Evolutionary conservation across 2,113 vertebrate genomes (phyloP), one percentile per base, ranked within the genome.

Genomic region (Plestiodon gilberti): DNA sequence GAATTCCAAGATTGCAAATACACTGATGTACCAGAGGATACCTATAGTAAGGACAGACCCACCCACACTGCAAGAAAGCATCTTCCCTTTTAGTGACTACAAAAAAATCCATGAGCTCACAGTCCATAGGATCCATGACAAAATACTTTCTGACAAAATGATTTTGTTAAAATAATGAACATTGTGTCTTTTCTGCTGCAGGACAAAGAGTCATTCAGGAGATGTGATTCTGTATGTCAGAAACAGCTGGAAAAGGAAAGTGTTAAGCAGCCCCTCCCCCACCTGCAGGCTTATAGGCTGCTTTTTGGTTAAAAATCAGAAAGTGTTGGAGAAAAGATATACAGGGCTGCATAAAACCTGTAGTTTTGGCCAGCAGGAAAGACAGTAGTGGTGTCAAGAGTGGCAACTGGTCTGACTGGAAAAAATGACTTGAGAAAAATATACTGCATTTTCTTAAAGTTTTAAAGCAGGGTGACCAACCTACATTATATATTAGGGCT

Each of bases 1-100:
- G 4, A 38, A 78, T 61, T 52, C 28, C 78, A 86, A 73, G 30
- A 89, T 87, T 18, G 73, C 52, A 82, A 88, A 88, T 15, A 74
- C 78, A 81, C 33, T 35, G 76, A 28, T 2, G 20, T 75, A 64
- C n/a, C 18, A 64, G 57, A 64, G 2, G 78, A 55, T 74, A 20
- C 85, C 55, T 48, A 43, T 15, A 25, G 17, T 18, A 48, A 43
- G 6, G 18, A 23, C 57, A 75, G 28, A 33, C n/a, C 64, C 28
- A 86, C 71, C 43, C 35, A 71, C 28, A 35, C 28, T 28, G 17
- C 57, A 10, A 55, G 22, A 15, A 28, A 9, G 77, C 65, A 48
- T 64, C 1, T 61, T 25, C 20, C 40, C 69, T n/a, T 74, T 83
- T 61, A 9, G 33, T 59, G 33, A 48, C 4, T 28, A 35, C 14